phyloP scores from a whole-genome alignment of 2,797 vertebrate genomes.

The Cyclura pinguis region DNA sequence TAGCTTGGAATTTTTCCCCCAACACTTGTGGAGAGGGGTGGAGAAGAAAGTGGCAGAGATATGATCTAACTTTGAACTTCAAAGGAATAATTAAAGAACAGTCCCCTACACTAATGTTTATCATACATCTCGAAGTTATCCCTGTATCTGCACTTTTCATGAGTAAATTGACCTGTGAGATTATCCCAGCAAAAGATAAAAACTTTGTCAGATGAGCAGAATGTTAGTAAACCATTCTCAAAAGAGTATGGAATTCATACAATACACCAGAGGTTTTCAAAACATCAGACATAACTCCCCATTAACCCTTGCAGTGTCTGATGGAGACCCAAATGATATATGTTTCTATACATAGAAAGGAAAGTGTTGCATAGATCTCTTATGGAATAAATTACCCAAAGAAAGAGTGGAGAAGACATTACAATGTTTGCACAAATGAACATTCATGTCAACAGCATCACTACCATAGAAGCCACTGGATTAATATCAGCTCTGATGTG shows the following conservation, averaged over 20 bases:
- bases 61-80: not conserved
- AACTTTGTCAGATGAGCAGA: not conserved
- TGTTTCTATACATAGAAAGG: too few relatives aligned
- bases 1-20: constrained; percentile 53
- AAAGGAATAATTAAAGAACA: not conserved
- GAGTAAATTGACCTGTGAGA: not conserved
- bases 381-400: too few relatives aligned
- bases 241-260: not conserved
- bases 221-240: too few relatives aligned
- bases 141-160: not conserved
- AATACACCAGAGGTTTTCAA: not conserved
- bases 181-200: not conserved
- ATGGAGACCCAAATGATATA: too few relatives aligned
- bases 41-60: not conserved
- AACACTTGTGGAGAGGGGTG: not conserved
- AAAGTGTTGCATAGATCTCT: too few relatives aligned
- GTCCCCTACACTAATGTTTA: not conserved
- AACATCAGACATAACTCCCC: not conserved
- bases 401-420: too few relatives aligned
- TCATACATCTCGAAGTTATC: not conserved
- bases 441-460: too few relatives aligned
- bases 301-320: too few relatives aligned
- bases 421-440: too few relatives aligned
- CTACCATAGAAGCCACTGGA: not conserved
- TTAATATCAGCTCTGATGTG: not conserved